These are phyloP conservation scores for Heliconius hewitsoni DNA, from an alignment of 1,140 invertebrate species.

Conservation along the genomic window DNA sequence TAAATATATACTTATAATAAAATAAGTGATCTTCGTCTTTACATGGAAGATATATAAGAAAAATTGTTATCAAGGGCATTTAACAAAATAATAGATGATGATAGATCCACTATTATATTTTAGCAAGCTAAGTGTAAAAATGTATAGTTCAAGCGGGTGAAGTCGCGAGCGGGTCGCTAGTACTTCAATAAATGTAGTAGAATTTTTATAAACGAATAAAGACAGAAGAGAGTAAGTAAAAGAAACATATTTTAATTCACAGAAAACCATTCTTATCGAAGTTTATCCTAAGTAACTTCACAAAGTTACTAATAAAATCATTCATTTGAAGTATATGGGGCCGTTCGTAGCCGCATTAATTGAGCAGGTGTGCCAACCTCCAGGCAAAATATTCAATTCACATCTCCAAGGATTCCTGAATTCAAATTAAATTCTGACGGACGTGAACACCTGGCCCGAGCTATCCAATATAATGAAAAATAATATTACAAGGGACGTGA, in stretches of 20 bases:
- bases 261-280: not conserved
- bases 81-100: no score
- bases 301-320: not conserved
- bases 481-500: not conserved
- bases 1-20: no score
- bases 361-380: conserved; percentile 13
- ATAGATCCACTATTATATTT: no score
- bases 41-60: no score
- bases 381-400: conserved; percentile 18
- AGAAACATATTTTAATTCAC: conserved; percentile 1
- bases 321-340: conserved; percentile 1
- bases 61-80: no score
- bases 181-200: no score
- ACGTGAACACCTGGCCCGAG: conserved; percentile 3
- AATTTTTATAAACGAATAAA: no score
- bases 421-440: conserved; percentile 21
- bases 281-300: not conserved
- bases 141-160: no score
- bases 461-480: not conserved
- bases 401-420: conserved; percentile 16
- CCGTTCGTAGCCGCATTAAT: conserved; percentile 6
- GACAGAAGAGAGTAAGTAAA: not conserved
- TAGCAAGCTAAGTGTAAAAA: no score
- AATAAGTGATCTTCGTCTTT: no score
- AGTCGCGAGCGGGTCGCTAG: no score